These are phyloP conservation scores for Peromyscus eremicus DNA, from an alignment of 2,797 vertebrate species.

Conservation along the genomic window DNA sequence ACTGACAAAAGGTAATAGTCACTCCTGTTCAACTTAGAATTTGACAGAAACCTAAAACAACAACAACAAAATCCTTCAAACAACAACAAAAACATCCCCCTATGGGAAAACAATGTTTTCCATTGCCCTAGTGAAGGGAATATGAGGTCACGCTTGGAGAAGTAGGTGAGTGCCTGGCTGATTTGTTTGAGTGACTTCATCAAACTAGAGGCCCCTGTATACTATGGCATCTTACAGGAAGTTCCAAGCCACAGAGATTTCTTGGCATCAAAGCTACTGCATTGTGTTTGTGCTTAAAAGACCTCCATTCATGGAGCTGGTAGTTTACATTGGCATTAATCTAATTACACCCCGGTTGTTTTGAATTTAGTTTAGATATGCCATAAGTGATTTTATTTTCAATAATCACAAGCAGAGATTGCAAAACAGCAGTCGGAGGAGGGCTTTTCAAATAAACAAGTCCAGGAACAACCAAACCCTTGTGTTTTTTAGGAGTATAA, in stretches of 20 bases:
- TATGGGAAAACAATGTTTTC: neutral
- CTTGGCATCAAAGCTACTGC: constrained; percentile 57
- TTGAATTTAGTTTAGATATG: constrained; percentile 81
- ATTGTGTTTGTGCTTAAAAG: constrained; percentile 69
- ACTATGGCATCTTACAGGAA: neutral
- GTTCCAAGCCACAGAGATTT: constrained; percentile 48
- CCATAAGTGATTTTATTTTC: constrained; percentile 71
- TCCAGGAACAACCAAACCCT: constrained; percentile 71
- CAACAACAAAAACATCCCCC: neutral
- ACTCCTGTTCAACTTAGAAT: neutral
- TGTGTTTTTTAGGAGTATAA: constrained; percentile 64
- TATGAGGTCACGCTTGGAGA: neutral
- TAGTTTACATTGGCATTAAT: constrained; percentile 78
- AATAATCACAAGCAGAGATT: constrained; percentile 75
- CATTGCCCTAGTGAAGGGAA: neutral
- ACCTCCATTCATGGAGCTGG: constrained; percentile 64
- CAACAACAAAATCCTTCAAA: neutral
- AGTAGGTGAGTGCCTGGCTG: neutral
- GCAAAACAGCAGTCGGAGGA: constrained; percentile 66
- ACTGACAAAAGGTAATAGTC: neutral
- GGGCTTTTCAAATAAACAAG: constrained; percentile 73
- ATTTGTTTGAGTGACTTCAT: constrained; percentile 58
- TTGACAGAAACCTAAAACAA: neutral
- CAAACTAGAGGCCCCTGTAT: neutral
- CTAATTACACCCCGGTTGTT: constrained; percentile 73